Conservation (phyloP, 1,140 invertebrate species). For the Archivesica marissinica region DNA sequence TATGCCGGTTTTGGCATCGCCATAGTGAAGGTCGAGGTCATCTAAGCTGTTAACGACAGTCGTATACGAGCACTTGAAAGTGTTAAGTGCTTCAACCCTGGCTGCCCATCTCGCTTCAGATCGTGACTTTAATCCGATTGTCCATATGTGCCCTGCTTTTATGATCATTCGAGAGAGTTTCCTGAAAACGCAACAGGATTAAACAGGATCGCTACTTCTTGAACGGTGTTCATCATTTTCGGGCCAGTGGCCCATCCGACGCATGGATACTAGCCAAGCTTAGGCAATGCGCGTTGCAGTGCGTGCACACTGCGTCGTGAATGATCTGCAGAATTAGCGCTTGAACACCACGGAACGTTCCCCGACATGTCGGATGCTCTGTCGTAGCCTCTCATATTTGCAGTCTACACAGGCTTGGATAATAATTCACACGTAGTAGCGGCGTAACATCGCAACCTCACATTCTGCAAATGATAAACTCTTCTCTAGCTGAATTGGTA, state of each 20-base stretch:
- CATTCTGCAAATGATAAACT: constrained; percentile 23
- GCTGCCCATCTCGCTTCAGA: too few relatives aligned
- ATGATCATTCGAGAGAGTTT: too few relatives aligned
- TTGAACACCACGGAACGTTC: too few relatives aligned
- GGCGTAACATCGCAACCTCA: too few relatives aligned
- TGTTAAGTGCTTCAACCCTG: too few relatives aligned
- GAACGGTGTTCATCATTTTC: constrained; percentile 1
- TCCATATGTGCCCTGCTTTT: too few relatives aligned
- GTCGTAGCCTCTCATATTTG: not conserved
- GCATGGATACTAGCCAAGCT: constrained; percentile 4
- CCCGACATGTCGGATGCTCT: constrained; percentile 24
- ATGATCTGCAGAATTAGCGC: not conserved
- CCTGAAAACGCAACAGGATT: not conserved
- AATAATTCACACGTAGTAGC: constrained; percentile 10
- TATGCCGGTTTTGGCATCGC: constrained; percentile 6
- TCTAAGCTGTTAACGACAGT: not conserved
- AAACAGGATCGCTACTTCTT: constrained; percentile 17
- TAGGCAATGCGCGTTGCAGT: constrained; percentile 14
- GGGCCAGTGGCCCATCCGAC: not conserved
- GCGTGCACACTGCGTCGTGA: not conserved
- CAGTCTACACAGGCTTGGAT: not conserved
- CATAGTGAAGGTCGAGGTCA: constrained; percentile 4
- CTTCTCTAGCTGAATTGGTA: not conserved
- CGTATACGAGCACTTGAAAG: too few relatives aligned
- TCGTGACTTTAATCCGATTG: too few relatives aligned